Evolutionary conservation across 2,888 invertebrate species (phyloP).

Genomic region (Synanthedon myopaeformis): DNA sequence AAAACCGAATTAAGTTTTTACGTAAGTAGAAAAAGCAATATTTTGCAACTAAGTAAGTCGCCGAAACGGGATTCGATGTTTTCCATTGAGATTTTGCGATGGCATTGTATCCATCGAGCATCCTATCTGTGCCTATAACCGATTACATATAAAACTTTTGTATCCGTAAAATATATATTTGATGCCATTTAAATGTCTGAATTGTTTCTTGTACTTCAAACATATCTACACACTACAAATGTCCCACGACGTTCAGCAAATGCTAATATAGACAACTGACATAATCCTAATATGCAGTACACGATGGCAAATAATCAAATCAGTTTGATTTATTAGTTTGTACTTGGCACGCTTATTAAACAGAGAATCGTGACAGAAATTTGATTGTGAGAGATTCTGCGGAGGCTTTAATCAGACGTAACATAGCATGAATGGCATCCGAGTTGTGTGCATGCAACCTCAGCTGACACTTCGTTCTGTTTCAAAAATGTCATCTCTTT

Average conservation of each 20-base stretch:
- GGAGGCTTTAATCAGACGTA: not conserved
- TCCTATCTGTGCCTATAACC: too few relatives aligned
- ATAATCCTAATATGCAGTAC: constrained; percentile 22
- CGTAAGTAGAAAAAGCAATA: too few relatives aligned
- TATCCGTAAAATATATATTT: too few relatives aligned
- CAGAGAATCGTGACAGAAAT: constrained; percentile 34
- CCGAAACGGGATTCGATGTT: too few relatives aligned
- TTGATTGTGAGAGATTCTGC: constrained; percentile 24
- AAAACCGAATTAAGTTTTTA: too few relatives aligned
- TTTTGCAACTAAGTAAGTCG: too few relatives aligned
- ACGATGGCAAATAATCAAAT: constrained; percentile 56
- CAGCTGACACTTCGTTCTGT: not conserved
- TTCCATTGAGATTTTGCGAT: too few relatives aligned
- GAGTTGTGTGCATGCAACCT: not conserved
- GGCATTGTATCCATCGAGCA: too few relatives aligned
- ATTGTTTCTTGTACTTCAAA: not conserved
- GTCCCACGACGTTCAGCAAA: not conserved
- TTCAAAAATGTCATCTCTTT: not conserved
- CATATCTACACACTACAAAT: not conserved
- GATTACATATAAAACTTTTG: too few relatives aligned
- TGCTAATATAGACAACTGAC: constrained; percentile 22
- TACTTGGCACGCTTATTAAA: constrained; percentile 51
- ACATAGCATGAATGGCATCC: not conserved
- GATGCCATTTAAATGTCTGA: too few relatives aligned
- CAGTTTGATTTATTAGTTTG: constrained; percentile 55